Evolutionary conservation across 2,888 invertebrate species (phyloP), one percentile per base, ranked within the genome.

Genomic region (Eupithecia pulchellata): DNA sequence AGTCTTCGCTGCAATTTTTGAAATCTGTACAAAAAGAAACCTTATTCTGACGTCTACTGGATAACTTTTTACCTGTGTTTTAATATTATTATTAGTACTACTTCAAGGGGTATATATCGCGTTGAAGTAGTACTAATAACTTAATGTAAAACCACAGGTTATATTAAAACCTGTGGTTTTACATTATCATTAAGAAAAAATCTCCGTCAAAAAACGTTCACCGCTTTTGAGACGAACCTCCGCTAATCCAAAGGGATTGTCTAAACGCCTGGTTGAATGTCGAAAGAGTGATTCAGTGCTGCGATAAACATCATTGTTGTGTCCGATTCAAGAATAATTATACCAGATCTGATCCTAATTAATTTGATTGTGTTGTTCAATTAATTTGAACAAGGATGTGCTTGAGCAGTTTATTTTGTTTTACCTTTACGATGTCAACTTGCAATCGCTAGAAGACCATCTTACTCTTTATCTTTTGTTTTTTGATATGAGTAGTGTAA

Each of bases 261-360:
- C 62, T 65, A 68, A 58, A 64, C 64, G 62, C 42, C 32, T 55
- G 64, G 32, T 65, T n/a, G 32, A 25, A 62, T 70, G 73, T 73
- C 57, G 67, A 65, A 73, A 69, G 66, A 69, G 62, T 70, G 70
- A 73, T 73, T 68, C 65, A 68, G 63, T 42, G 61, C 62, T 36
- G 47, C 68, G 70, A 73, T 73, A 73, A 73, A 73, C 69, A 73
- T 73, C 67, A 73, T 73, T 70, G 70, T 70, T 66, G 62, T 68
- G 73, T 70, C 73, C 70, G 52, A 73, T 68, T 58, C 57, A 52
- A 70, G 52, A 73, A 73, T 70, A 68, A 70, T 73, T 73, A 73
- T 68, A 63, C 36, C 61, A 67, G 68, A 70, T 70, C 66, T 58
- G 65, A 64, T 61, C 64, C 61, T 71, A 68, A 66, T 68, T 72